phyloP scores from a whole-genome alignment of 2,797 vertebrate genomes.

The Pipistrellus nathusii region DNA sequence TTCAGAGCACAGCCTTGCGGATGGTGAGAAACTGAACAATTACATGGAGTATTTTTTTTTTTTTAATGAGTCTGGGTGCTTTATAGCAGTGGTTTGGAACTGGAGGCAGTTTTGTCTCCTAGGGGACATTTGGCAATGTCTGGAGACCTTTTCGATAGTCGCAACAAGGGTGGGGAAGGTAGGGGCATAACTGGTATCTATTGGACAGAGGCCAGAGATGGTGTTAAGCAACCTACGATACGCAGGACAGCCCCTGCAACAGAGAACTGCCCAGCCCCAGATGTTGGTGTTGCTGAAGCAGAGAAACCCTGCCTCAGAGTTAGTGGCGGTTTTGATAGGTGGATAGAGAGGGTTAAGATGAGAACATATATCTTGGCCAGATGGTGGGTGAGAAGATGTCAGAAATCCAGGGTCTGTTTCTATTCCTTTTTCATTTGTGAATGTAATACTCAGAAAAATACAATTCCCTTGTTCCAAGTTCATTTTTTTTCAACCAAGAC shows the following conservation, averaged over 20 bases:
- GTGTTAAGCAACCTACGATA: not conserved
- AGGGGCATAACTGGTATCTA: not conserved
- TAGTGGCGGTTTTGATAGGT: not conserved
- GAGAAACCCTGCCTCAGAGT: not conserved
- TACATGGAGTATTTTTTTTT: too few species aligned
- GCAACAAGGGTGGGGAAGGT: not conserved
- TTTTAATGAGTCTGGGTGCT: not conserved
- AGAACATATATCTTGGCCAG: not conserved
- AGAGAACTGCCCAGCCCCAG: not conserved
- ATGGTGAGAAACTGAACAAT: not conserved
- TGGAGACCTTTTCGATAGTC: not conserved
- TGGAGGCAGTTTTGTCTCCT: not conserved
- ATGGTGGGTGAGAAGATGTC: not conserved
- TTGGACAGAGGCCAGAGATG: not conserved
- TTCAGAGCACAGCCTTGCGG: not conserved
- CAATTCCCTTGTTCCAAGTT: conserved; percentile 19
- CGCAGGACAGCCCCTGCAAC: not conserved
- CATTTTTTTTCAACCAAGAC: not conserved
- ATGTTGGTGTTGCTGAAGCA: not conserved
- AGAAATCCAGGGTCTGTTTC: not conserved
- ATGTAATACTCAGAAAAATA: conserved; percentile 40
- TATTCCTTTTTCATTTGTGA: conserved; percentile 50
- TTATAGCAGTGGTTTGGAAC: not conserved
- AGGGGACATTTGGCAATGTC: not conserved
- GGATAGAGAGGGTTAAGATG: not conserved